A percentile compares a stretch with the other conserved stretches of the same genome.
These are phyloP conservation scores for Rhinichthys klamathensis DNA, from an alignment of 2,113 vertebrate genomes.

Conservation along the genomic window DNA sequence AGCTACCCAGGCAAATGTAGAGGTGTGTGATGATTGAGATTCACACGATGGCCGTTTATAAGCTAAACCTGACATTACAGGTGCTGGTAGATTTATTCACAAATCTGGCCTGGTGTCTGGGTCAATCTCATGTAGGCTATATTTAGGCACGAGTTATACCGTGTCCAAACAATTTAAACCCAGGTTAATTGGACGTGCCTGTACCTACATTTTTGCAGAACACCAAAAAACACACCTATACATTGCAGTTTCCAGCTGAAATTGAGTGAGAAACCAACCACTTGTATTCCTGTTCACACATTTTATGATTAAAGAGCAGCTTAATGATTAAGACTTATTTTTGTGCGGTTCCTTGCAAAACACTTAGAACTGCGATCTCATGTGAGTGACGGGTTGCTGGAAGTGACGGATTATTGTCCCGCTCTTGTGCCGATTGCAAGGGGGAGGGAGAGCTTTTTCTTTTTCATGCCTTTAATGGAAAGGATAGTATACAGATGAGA, in stretches of 20 bases:
- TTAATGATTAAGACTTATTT: background rate
- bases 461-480: too few species aligned
- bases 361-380: too few species aligned
- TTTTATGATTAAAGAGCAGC: background rate
- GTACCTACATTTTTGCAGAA: background rate
- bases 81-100: background rate
- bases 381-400: too few species aligned
- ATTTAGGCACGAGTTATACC: background rate
- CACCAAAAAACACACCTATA: background rate
- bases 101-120: background rate
- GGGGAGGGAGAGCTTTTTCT: too few species aligned
- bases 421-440: too few species aligned
- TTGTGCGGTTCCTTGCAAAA: background rate
- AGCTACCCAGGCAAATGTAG: background rate
- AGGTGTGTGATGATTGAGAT: background rate
- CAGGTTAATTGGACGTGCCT: background rate
- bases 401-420: too few species aligned
- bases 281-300: background rate
- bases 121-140: background rate
- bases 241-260: background rate
- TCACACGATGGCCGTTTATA: background rate
- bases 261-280: background rate
- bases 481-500: too few species aligned
- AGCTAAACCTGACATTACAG: background rate
- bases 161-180: background rate